A percentile compares a stretch with the other conserved stretches of the same genome.
Conservation (phyloP, 2,797 vertebrate species). For the Siniperca scherzeri region DNA sequence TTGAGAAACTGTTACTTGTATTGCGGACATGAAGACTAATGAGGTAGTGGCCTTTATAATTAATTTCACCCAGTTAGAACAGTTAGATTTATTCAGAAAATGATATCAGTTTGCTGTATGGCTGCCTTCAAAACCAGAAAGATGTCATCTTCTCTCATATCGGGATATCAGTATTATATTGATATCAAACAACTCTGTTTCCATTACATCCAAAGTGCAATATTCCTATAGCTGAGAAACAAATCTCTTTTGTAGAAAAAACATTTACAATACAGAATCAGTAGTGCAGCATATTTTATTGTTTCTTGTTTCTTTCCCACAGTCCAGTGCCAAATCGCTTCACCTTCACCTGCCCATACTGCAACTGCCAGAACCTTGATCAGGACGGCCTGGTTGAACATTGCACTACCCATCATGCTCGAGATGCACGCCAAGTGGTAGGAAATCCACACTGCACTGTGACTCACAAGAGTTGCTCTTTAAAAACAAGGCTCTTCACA, state of each 20-base stretch:
- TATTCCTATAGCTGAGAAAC: not conserved
- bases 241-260: not conserved
- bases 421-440: slow-evolving; percentile 95
- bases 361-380: slow-evolving; percentile 94
- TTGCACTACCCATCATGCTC: slow-evolving; percentile 92
- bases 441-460: slow-evolving; percentile 30
- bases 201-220: not conserved
- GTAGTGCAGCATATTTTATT: not conserved
- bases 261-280: not conserved
- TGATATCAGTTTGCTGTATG: not conserved
- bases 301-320: slow-evolving; percentile 34
- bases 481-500: too few relatives aligned
- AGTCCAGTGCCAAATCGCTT: slow-evolving; percentile 96
- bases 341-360: slow-evolving; percentile 97
- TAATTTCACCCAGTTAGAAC: not conserved
- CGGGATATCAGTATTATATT: not conserved
- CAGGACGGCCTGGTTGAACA: slow-evolving; percentile 97
- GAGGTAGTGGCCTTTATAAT: not conserved
- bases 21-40: not conserved
- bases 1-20: not conserved
- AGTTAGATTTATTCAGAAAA: not conserved
- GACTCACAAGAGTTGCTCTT: not conserved
- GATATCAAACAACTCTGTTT: not conserved
- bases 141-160: not conserved
- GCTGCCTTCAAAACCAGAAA: not conserved